Percentiles rank a stretch among this genome's conserved stretches.
Conservation (phyloP, 2,888 invertebrate genomes). For the Drosophila stalkeri region DNA sequence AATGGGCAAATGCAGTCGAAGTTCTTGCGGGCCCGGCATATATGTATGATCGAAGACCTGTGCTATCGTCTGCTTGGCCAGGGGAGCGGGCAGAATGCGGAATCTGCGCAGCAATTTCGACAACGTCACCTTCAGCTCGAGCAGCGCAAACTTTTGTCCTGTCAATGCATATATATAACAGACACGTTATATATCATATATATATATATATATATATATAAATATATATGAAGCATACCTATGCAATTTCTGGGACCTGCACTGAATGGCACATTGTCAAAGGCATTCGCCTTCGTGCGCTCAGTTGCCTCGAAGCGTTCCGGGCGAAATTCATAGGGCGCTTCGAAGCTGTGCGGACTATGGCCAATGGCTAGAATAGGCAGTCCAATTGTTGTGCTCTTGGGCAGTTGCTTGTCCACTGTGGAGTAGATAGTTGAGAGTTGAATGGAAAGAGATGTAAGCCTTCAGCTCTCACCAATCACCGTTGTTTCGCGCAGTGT, state of each 20-base stretch:
- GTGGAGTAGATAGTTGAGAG: not conserved
- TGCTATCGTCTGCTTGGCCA: conserved; percentile 82
- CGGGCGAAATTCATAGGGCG: conserved; percentile 84
- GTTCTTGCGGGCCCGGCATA: conserved; percentile 46
- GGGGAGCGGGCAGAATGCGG: conserved; percentile 82
- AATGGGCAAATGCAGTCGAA: conserved; percentile 43
- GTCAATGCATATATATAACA: not conserved
- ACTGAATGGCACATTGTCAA: conserved; percentile 87
- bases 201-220: too few relatives aligned
- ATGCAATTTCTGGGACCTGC: conserved; percentile 87
- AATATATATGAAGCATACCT: conserved; percentile 44
- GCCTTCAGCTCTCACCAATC: conserved; percentile 64
- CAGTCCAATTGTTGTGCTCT: conserved; percentile 66
- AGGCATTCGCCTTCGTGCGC: conserved; percentile 80
- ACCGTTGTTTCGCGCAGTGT: conserved; percentile 51
- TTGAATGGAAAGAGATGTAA: not conserved
- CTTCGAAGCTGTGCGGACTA: conserved; percentile 70
- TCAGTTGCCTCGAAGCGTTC: conserved; percentile 82
- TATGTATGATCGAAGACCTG: conserved; percentile 39
- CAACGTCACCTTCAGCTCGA: conserved; percentile 86
- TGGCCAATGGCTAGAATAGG: conserved; percentile 72
- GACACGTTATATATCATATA: not conserved
- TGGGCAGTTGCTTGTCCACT: conserved; percentile 76
- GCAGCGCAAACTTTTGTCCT: conserved; percentile 86
- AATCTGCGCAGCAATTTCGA: conserved; percentile 86